Percentiles rank a stretch among this genome's conserved stretches.
These are phyloP conservation scores for Centropus bengalensis DNA, from an alignment of 2,113 vertebrate genomes.

Conservation along the genomic window DNA sequence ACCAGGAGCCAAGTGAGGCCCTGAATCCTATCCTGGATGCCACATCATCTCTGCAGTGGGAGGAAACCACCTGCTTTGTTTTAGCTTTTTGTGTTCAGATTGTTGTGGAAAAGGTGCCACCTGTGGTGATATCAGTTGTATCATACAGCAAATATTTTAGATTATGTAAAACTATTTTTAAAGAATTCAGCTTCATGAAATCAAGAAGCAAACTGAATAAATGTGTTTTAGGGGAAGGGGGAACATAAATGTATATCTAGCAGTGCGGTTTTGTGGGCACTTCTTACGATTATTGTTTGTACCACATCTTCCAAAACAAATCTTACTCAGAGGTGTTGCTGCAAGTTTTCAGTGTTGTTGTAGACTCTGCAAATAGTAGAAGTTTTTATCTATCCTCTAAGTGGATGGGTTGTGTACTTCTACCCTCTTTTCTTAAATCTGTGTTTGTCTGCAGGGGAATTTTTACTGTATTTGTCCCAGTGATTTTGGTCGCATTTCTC, in stretches of 20 bases:
- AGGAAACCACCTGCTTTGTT: background rate
- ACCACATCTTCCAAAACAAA: background rate
- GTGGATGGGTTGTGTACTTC: background rate
- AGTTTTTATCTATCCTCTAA: background rate
- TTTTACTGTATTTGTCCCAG: conserved; percentile 12
- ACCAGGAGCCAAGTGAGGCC: background rate
- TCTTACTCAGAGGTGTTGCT: background rate
- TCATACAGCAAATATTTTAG: background rate
- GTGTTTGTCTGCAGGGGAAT: background rate
- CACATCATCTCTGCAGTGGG: background rate
- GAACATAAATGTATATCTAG: background rate
- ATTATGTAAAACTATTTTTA: background rate
- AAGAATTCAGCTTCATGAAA: background rate
- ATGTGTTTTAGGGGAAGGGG: background rate
- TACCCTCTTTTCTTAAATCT: background rate
- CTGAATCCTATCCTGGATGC: background rate
- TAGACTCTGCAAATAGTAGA: background rate
- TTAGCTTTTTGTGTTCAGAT: background rate
- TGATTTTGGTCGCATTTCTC: conserved; percentile 27
- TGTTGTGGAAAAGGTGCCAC: background rate
- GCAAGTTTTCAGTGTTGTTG: background rate
- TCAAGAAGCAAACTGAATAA: background rate
- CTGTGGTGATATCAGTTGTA: background rate
- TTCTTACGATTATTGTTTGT: background rate
- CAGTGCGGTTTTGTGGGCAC: background rate